Base-by-base conservation (phyloP, 2,888 invertebrate genomes). In the Nephrotoma guestfalica region DNA sequence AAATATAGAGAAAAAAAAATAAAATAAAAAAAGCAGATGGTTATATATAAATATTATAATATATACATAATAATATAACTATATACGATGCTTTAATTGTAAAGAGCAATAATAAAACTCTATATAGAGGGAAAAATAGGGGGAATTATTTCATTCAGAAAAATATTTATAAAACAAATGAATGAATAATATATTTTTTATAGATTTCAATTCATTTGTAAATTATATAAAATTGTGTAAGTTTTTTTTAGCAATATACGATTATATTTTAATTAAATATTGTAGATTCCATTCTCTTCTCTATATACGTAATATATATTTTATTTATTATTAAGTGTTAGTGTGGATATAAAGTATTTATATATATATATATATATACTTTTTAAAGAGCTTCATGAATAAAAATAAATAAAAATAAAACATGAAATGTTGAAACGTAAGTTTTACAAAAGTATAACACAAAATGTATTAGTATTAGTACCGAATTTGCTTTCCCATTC, bases 401-500 rank as follows among this genome's bases (percentile, higher is more conserved):
- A 57, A 57, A 57, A 57, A 43, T 18, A 57, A 57, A 57, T 3
- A 57, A 57, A 57, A 57, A 57, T 9, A 57, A 57, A 57, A 57
- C 7, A 57, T 7, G 18, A 51, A 51, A 51, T 51, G 47, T 51
- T 51, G n/a, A 57, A 30, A 57, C 57, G 57, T 57, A 57, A 57
- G 18, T 57, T 57, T 30, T 57, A 57, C 18, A 57, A 57, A 57
- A 57, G 57, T 57, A 57, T 57, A 57, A 57, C 57, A 57, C 57
- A 57, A 57, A 57, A 57, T 57, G 57, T 57, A 18, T 57, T 57
- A 18, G 57, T 57, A 18, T 57, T 57, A 57, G 57, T 57, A 57
- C 57, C 57, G 57, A 57, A 57, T 57, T 57, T 57, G 57, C 41
- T 41, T 47, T 45, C 87, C 87, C 88, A 88, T 88, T 88, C 88